Evolutionary conservation across 53 echinoderm and acorn worm genomes (phyloP), one percentile per base, ranked within the genome.

Genomic region (Holothuria leucospilota): DNA sequence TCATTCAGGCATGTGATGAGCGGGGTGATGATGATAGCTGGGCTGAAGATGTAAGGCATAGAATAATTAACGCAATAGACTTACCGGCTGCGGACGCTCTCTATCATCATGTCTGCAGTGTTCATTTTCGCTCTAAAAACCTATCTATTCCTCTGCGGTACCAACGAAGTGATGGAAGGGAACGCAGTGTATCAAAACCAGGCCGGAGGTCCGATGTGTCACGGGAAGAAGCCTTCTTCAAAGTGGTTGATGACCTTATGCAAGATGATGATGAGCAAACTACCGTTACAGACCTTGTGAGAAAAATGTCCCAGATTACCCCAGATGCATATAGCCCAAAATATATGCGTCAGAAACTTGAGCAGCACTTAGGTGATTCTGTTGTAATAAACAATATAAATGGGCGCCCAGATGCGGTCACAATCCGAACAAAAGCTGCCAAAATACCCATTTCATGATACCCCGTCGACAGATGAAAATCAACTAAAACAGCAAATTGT

Each of bases 101-200:
- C 15, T 86, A 86, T 72, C 87, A 86, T 75, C 87, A 86, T 49
- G 87, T 72, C n/a, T 86, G 87, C 63, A 86, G 78, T 72, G 72
- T 77, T 25, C 53, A 86, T 78, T 78, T 77, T 78, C 52, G 72
- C 40, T 38, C 72, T 38, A 71, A 71, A 39, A 71, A 71, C 52
- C 51, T 39, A 78, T 25, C 5, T 24, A 78, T 78, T 56, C 78
- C 78, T 78, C 52, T 24, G 58, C 51, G 29, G 78, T 78, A 52
- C 78, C 56, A 46, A 46, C 66, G 38, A 63, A 41, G 46, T 10
- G 63, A 77, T 20, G 49, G 59, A 52, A 78, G 39, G 38, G 27
- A 51, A 29, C 20, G 41, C 49, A 86, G 63, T 20, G 23, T 18
- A 86, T 21, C 87, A 26, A 75, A 64, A 78, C 39, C 62, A 34